A percentile compares a stretch with the other conserved stretches of the same genome.
phyloP scores from a whole-genome alignment of 2,888 invertebrate species.

The Trissolcus japonicus region DNA sequence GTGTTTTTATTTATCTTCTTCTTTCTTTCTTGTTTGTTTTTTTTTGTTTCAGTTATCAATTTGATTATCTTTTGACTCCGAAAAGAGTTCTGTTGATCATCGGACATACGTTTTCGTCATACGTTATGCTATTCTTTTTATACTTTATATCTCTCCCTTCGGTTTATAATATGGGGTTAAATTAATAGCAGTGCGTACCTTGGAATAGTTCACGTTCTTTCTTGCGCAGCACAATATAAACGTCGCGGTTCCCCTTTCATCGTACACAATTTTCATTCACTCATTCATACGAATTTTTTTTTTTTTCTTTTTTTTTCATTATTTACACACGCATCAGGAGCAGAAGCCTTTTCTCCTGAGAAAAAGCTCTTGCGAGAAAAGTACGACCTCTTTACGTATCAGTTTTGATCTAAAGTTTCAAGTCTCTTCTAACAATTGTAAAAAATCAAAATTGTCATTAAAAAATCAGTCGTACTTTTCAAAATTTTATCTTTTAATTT shows the following conservation, averaged over 20 bases:
- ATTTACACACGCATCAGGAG: slow-evolving; percentile 51
- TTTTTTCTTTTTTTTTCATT: slow-evolving; percentile 53
- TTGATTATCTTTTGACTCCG: slow-evolving; percentile 57
- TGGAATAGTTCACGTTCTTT: slow-evolving; percentile 77
- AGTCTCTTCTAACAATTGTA: no score
- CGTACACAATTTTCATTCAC: slow-evolving; percentile 66
- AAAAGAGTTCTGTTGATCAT: slow-evolving; percentile 20
- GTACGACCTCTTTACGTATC: slow-evolving; percentile 28
- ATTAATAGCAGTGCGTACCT: slow-evolving; percentile 76
- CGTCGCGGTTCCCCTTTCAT: slow-evolving; percentile 70
- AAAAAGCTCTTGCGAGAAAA: slow-evolving; percentile 24
- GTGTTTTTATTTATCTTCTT: slow-evolving; percentile 58
- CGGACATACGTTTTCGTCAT: slow-evolving; percentile 68
- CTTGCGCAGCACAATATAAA: slow-evolving; percentile 77
- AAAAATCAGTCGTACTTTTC: slow-evolving; percentile 32
- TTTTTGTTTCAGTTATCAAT: slow-evolving; percentile 25
- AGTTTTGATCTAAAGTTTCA: neutral
- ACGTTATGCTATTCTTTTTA: slow-evolving; percentile 59
- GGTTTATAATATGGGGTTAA: slow-evolving; percentile 73
- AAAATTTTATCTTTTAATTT: neutral
- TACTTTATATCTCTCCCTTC: slow-evolving; percentile 54
- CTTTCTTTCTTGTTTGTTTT: neutral
- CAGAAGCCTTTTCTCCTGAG: slow-evolving; percentile 16
- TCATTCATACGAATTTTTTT: slow-evolving; percentile 53
- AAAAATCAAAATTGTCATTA: neutral